phyloP scores from a whole-genome alignment of 1,140 invertebrate species.

The Plectrocnemia conspersa region DNA sequence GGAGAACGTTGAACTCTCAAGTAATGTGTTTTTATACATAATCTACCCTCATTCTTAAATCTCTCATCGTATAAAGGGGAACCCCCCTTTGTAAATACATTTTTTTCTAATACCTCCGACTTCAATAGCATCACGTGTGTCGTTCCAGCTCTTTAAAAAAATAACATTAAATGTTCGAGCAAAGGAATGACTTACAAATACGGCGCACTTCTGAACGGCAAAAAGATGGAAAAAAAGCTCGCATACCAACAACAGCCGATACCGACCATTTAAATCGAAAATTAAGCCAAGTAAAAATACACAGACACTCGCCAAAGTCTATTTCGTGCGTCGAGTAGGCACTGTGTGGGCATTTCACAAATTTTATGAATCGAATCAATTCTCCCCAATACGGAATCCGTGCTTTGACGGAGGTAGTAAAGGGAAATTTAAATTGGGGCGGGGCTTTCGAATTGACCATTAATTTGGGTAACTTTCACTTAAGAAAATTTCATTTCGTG shows the following conservation, averaged over 20 bases:
- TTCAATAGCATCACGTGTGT: slow-evolving; percentile 1
- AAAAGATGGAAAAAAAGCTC: slow-evolving; percentile 3
- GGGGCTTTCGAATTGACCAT: too few relatives aligned
- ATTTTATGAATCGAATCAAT: slow-evolving; percentile 17
- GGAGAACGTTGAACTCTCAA: too few relatives aligned
- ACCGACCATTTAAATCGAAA: slow-evolving; percentile 11
- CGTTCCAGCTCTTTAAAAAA: slow-evolving; percentile 3
- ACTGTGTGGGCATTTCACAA: not conserved
- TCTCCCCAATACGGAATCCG: too few relatives aligned
- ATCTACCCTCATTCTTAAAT: slow-evolving; percentile 24
- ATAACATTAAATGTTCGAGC: not conserved
- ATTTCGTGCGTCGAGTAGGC: not conserved
- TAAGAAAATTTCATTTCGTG: too few relatives aligned
- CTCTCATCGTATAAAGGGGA: slow-evolving; percentile 27
- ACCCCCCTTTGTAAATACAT: slow-evolving; percentile 25
- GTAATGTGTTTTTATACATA: too few relatives aligned
- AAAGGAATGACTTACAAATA: not conserved
- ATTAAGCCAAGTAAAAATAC: slow-evolving; percentile 5
- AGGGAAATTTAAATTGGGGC: too few relatives aligned
- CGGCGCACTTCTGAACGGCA: not conserved
- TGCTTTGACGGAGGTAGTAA: too few relatives aligned
- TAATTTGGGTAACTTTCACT: too few relatives aligned
- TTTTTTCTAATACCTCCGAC: slow-evolving; percentile 12
- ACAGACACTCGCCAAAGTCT: not conserved
- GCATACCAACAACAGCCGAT: slow-evolving; percentile 1